phyloP scores from a whole-genome alignment of 2,797 vertebrate genomes.

The Champsocephalus esox region DNA sequence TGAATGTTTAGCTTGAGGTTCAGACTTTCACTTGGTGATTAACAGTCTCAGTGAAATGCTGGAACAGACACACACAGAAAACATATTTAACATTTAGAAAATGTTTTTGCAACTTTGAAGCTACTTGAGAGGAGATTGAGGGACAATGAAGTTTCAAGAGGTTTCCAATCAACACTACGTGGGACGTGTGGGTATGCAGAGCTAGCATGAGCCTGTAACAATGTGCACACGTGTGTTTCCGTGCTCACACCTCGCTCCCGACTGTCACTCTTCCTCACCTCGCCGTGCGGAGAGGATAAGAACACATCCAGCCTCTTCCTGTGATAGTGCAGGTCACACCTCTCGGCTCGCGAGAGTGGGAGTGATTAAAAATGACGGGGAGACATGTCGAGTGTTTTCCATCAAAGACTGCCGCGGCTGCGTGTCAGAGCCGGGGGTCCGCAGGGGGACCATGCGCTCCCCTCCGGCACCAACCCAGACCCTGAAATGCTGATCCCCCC shows the following conservation, averaged over 20 bases:
- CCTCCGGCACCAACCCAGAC: conserved; percentile 61
- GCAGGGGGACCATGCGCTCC: conserved; percentile 32
- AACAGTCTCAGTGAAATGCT: neutral
- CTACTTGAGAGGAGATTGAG: neutral
- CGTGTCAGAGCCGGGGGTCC: conserved; percentile 48
- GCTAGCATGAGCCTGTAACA: conserved; percentile 6
- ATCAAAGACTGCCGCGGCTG: conserved; percentile 81
- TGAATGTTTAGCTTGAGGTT: neutral
- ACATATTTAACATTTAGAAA: neutral
- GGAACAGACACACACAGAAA: neutral
- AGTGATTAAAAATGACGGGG: conserved; percentile 84
- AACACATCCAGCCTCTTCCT: conserved; percentile 40
- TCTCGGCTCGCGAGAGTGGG: conserved; percentile 63
- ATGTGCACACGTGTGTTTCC: conserved; percentile 20
- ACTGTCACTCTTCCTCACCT: conserved; percentile 42
- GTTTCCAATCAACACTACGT: conserved; percentile 6
- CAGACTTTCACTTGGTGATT: neutral
- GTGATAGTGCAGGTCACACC: conserved; percentile 73
- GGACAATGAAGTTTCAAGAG: neutral
- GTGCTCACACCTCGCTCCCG: conserved; percentile 21
- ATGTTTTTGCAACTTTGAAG: neutral
- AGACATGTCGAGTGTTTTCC: conserved; percentile 88
- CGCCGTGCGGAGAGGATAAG: conserved; percentile 35
- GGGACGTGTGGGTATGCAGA: neutral
- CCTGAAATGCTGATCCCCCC: conserved; percentile 57